These are phyloP conservation scores for Bergia puertoricense DNA, from an alignment of 92 coral and sea anemone genomes.

Conservation along the genomic window DNA sequence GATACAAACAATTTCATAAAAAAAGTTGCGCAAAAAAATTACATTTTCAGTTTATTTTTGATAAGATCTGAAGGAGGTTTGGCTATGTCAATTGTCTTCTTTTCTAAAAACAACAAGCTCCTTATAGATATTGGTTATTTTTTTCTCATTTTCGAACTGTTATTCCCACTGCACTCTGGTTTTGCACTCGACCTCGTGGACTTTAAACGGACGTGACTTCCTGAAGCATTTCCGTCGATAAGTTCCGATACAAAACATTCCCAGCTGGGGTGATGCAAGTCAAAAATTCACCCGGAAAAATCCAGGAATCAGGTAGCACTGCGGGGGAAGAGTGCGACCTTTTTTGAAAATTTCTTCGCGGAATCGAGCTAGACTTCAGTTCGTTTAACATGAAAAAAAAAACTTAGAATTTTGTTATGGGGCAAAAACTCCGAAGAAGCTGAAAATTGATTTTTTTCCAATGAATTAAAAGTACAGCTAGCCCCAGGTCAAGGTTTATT, in stretches of 20 bases:
- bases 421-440: neutral
- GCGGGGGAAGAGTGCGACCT: neutral
- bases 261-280: neutral
- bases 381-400: neutral
- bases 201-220: neutral
- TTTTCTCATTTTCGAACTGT: neutral
- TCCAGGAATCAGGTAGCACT: no score
- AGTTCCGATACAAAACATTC: slow-evolving; percentile 20
- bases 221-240: slow-evolving; percentile 41
- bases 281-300: neutral
- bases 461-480: neutral
- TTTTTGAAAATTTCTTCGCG: neutral
- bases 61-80: neutral
- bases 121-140: neutral
- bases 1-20: no score
- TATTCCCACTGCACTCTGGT: neutral
- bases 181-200: no score
- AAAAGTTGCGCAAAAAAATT: neutral
- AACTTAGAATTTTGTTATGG: neutral
- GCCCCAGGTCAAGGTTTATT: neutral
- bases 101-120: neutral
- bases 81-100: neutral
- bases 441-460: neutral
- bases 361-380: neutral
- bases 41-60: neutral